Conservation (phyloP, 2,113 vertebrate species). For the Urocynchramus pylzowi region DNA sequence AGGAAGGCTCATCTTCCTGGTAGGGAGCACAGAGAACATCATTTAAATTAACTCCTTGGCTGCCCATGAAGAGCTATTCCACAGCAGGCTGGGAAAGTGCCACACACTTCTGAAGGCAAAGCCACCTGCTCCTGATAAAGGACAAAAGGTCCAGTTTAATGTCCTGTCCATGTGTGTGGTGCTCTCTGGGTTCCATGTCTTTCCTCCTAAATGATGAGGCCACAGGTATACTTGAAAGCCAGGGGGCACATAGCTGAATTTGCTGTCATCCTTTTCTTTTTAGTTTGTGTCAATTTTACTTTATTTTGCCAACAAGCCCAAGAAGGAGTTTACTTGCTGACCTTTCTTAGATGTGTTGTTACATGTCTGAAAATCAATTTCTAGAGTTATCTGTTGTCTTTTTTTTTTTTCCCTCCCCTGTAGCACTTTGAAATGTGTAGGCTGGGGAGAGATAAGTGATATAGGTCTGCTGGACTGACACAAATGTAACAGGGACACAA, state of each 20-base stretch:
- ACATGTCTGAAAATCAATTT: constrained; percentile 19
- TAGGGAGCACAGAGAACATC: background rate
- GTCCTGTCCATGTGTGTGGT: background rate
- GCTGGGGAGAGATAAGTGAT: background rate
- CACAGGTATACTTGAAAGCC: background rate
- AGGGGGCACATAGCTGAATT: background rate
- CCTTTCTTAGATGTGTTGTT: constrained; percentile 21
- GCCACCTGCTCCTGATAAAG: background rate
- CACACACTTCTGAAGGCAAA: background rate
- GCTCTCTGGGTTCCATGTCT: background rate
- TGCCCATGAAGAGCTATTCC: background rate
- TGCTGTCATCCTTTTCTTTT: background rate
- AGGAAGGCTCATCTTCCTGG: background rate
- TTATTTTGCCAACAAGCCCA: background rate
- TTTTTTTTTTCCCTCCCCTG: background rate
- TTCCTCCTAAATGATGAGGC: background rate
- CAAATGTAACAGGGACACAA: background rate
- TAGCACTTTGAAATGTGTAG: background rate
- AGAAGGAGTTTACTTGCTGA: background rate
- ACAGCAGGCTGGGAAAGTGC: background rate
- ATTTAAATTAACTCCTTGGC: background rate
- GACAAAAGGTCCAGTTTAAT: background rate
- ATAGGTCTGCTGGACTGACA: background rate
- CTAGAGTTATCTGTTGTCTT: background rate
- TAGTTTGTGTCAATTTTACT: background rate